Evolutionary conservation across 2,797 vertebrate species (phyloP).

Genomic region (Glyptemys insculpta): DNA sequence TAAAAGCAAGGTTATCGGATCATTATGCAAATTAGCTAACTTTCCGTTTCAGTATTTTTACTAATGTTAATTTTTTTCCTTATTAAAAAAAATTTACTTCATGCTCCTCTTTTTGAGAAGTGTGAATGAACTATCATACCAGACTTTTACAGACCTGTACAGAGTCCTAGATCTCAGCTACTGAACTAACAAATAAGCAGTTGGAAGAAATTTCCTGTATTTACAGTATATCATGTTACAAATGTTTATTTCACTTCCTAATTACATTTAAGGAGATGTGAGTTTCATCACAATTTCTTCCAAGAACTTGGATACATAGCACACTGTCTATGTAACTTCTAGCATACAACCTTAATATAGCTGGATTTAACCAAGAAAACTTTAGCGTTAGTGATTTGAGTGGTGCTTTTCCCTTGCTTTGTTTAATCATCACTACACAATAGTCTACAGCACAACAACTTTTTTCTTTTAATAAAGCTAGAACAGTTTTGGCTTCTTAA

Average conservation of each 20-base stretch:
- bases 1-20: conserved; percentile 72
- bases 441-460: conserved; percentile 84
- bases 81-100: conserved; percentile 43
- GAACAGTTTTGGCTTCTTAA: conserved; percentile 88
- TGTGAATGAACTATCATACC: conserved; percentile 27
- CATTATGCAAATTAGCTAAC: conserved; percentile 74
- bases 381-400: conserved; percentile 78
- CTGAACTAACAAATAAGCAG: conserved; percentile 26
- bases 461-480: conserved; percentile 83
- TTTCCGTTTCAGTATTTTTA: conserved; percentile 68
- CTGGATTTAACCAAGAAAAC: conserved; percentile 68
- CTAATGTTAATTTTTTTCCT: conserved; percentile 65
- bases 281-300: conserved; percentile 59
- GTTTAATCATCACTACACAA: conserved; percentile 83
- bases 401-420: conserved; percentile 86
- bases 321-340: conserved; percentile 57
- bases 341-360: conserved; percentile 40
- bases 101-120: conserved; percentile 43
- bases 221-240: conserved; percentile 55
- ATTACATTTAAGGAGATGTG: conserved; percentile 38
- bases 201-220: conserved; percentile 40
- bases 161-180: conserved; percentile 70
- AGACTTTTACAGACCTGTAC: conserved; percentile 55
- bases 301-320: conserved; percentile 37
- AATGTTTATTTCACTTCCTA: conserved; percentile 39